Base-by-base conservation (phyloP, 2,797 vertebrate species). In the Anniella stebbinsi region DNA sequence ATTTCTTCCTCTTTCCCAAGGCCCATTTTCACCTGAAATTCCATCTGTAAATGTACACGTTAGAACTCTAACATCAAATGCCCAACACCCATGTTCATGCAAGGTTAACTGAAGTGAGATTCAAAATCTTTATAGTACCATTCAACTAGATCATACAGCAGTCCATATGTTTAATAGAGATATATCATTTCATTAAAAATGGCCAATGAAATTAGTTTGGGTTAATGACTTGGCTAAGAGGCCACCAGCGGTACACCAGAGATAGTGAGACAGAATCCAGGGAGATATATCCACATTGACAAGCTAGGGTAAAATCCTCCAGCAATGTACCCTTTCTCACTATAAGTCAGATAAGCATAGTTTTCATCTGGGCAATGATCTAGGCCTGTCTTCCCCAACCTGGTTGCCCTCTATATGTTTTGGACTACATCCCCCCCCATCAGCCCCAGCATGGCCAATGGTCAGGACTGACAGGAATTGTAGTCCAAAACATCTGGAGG, bases 171-270 rank as follows among this genome's bases (percentile, higher is more conserved):
- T 72, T 41, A 81, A 10, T 0, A 84, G 30, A n/a, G 51, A 69
- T 28, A n/a, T 78, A 25, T 57, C 51, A 11, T 78, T 80, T 80
- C 12, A 70, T 48, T 78, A 17, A 38, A 80, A 85, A 92, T 25
- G 28, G 33, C 12, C 2, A 86, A 48, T n/a, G 15, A 28, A 88
- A 80, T 12, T 83, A 86, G n/a, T 2, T 38, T 0, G 0, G 0
- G 0, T 86, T 80, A 54, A 80, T 67, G 82, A 51, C 17, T 81
- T 66, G 66, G 10, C 78, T 10, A 45, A 82, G 66, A 38, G 38
- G 36, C 45, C 80, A 28, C 15, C 36, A 5, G 70, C 0, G 33
- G 60, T n/a, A 66, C 10, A 48, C 23, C 18, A 80, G 90, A 84
- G 0, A 17, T 21, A 66, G 48, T 18, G 33, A n/a, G 25, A 33